Base-by-base conservation (phyloP, 1,140 invertebrate genomes). In the Spodoptera frugiperda region DNA sequence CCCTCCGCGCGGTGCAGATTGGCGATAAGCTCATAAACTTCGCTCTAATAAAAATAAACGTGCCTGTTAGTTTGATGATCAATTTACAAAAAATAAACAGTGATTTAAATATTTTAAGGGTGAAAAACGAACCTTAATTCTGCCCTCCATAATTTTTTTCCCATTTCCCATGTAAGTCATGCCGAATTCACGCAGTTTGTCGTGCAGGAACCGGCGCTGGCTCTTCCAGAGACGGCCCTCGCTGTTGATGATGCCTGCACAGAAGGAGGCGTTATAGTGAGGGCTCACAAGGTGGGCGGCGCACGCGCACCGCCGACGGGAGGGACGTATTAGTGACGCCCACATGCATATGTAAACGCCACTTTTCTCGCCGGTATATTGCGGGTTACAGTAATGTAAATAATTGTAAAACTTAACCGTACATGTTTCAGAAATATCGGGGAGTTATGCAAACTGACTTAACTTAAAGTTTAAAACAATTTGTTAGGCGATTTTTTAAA, bases 201-300 rank as follows among this genome's bases (percentile, higher is more conserved):
- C 96, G 83, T 99, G 97, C 12, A 99, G 95, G 94, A 99, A 99
- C 77, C 96, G 96, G 68, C 98, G 95, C 89, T 99, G 98, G 80
- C 98, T 97, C 89, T 98, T 98, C 98, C 98, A 99, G 82, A 99
- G 94, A 74, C 96, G 96, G 63, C 98, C 98, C 79, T 98, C 97
- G 73, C 97, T 97, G 90, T 98, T 98, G 82, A 99, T 96, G 77
- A 99, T 96, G 84, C 98, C 98, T 98, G 94, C 25, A 95, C 93
- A 87, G 68, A 94, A 79, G 88, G 85, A 90, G 88, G 85, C 81
- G 84, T 82, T 87, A 49, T 76, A 87, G 82, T 53, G 77, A 80
- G 76, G 63, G 79, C 63, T 81, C 65, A 78, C 78, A 78, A 76
- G 84, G 84, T 86, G 87, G 85, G 89, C 85, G 87, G 87, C 76